Conservation (phyloP, 1,140 invertebrate species). For the Eueides isabella region DNA sequence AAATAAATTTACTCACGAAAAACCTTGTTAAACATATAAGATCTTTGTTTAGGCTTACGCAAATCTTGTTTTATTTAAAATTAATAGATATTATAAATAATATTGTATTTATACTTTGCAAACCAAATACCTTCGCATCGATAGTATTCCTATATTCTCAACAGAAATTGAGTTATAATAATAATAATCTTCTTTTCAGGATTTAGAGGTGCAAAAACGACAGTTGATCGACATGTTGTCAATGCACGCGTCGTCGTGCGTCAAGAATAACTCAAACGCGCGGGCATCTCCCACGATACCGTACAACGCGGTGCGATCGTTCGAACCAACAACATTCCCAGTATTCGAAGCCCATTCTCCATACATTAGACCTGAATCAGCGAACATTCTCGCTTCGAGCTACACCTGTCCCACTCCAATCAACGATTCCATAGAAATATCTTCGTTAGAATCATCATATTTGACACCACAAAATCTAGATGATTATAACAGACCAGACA, state of each 20-base stretch:
- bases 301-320: conserved; percentile 74
- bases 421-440: conserved; percentile 72
- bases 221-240: conserved; percentile 89
- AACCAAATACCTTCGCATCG: too few relatives aligned
- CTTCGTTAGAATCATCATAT: conserved; percentile 68
- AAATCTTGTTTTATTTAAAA: neutral
- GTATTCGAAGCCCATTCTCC: conserved; percentile 73
- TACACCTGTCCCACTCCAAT: conserved; percentile 71
- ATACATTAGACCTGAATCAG: conserved; percentile 79
- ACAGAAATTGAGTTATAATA: too few relatives aligned
- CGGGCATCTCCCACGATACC: conserved; percentile 59
- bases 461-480: conserved; percentile 63
- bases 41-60: neutral
- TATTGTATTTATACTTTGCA: neutral
- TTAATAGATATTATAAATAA: neutral
- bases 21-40: neutral
- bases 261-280: conserved; percentile 82
- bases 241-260: conserved; percentile 86
- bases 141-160: too few relatives aligned
- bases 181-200: conserved; percentile 73
- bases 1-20: neutral
- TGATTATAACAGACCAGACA: conserved; percentile 73
- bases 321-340: conserved; percentile 74
- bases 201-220: conserved; percentile 88
- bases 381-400: conserved; percentile 79